Conservation (phyloP, 2,113 vertebrate genomes). For the Nanorana parkeri region DNA sequence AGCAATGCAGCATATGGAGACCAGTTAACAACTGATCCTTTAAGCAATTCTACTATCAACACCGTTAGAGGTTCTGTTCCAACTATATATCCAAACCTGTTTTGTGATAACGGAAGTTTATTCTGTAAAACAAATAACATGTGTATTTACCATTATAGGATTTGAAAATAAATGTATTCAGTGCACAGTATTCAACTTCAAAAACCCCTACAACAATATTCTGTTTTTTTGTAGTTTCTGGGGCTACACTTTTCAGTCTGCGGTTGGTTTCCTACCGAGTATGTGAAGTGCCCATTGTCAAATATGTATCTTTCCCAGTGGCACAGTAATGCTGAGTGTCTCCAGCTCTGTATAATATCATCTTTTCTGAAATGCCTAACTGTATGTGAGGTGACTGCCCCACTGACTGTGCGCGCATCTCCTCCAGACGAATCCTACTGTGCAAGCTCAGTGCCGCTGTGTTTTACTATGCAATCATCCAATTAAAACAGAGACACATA, state of each 20-base stretch:
- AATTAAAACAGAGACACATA: conserved; percentile 47
- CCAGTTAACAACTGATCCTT: too few species aligned
- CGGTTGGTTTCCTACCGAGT: not conserved
- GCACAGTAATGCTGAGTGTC: not conserved
- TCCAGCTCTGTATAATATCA: not conserved
- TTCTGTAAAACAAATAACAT: too few species aligned
- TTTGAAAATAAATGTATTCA: too few species aligned
- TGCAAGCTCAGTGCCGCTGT: conserved; percentile 24
- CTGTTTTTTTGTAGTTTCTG: too few species aligned
- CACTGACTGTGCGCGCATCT: conserved; percentile 44
- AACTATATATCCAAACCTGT: too few species aligned
- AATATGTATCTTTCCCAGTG: not conserved
- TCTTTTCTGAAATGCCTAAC: conserved; percentile 29
- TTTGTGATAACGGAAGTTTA: too few species aligned
- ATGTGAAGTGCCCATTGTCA: conserved; percentile 23
- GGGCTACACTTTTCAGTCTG: not conserved
- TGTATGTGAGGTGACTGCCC: conserved; percentile 45
- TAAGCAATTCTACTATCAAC: too few species aligned
- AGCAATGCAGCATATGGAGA: too few species aligned
- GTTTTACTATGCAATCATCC: conserved; percentile 41
- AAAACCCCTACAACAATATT: too few species aligned
- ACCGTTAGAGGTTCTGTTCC: too few species aligned
- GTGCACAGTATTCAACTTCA: too few species aligned
- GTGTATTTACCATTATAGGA: too few species aligned
- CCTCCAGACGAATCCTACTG: conserved; percentile 22